Conservation (phyloP, 2,888 invertebrate genomes). For the Pherbina coryleti region DNA sequence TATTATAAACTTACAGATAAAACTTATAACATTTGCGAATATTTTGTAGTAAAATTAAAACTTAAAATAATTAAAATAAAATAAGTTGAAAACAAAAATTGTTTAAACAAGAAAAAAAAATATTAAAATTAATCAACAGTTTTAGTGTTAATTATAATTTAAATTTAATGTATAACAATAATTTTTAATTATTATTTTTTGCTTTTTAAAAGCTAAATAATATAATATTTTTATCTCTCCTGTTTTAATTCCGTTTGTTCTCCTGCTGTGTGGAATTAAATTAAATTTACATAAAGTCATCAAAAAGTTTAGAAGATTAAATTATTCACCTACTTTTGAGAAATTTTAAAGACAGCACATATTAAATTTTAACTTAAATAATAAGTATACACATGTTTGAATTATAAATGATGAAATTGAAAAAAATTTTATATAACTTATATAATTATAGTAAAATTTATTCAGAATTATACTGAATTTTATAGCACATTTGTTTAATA, state of each 20-base stretch:
- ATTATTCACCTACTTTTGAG: background rate
- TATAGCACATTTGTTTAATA: no score
- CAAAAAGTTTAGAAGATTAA: background rate
- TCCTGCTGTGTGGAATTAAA: slow-evolving; percentile 34
- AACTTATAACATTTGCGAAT: background rate
- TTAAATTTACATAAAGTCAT: background rate
- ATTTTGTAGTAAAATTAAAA: background rate
- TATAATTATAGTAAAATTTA: no score
- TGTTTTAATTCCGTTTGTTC: slow-evolving; percentile 55
- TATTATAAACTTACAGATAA: no score
- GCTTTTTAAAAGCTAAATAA: slow-evolving; percentile 63
- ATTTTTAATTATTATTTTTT: slow-evolving; percentile 36
- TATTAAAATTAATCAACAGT: background rate
- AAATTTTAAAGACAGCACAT: no score
- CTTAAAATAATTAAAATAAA: background rate
- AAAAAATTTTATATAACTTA: no score
- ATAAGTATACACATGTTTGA: no score
- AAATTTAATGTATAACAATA: background rate
- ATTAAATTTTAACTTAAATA: no score
- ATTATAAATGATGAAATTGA: no score
- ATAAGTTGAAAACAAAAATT: background rate
- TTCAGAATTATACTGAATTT: no score
- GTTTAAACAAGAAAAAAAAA: background rate
- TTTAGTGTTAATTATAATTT: background rate
- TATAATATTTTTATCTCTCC: slow-evolving; percentile 65